Conservation (phyloP, 1,140 invertebrate genomes). For the Phymastichus coffea region DNA sequence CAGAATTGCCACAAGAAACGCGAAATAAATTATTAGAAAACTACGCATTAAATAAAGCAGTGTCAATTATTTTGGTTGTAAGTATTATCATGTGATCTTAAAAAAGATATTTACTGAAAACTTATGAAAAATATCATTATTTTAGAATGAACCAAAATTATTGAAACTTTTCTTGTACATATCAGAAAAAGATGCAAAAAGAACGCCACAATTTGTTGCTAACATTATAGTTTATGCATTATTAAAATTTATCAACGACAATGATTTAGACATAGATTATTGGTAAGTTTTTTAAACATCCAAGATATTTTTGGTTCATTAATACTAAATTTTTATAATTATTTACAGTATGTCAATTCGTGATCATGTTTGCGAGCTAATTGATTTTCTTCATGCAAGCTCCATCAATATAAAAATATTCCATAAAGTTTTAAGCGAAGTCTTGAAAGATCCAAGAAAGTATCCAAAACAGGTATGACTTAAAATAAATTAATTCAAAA, state of each 20-base stretch:
- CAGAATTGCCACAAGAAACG: constrained; percentile 63
- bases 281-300: constrained; percentile 29
- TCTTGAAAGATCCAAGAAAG: constrained; percentile 54
- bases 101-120: constrained; percentile 6
- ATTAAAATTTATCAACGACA: constrained; percentile 64
- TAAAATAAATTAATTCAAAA: constrained; percentile 17
- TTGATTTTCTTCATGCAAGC: constrained; percentile 60
- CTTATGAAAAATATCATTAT: constrained; percentile 28
- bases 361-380: constrained; percentile 61
- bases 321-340: constrained; percentile 8
- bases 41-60: constrained; percentile 56
- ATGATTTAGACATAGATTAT: constrained; percentile 55
- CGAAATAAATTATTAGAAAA: constrained; percentile 57
- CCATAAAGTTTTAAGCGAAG: constrained; percentile 57
- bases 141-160: constrained; percentile 66
- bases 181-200: constrained; percentile 50
- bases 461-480: constrained; percentile 51
- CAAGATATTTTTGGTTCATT: neutral
- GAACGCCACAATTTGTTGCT: constrained; percentile 61
- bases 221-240: constrained; percentile 71
- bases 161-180: constrained; percentile 65
- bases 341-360: constrained; percentile 50
- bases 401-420: constrained; percentile 64
- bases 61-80: constrained; percentile 63
- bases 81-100: constrained; percentile 31